Evolutionary conservation across 2,113 vertebrate species (phyloP).

Genomic region (Gopherus evgoodei): DNA sequence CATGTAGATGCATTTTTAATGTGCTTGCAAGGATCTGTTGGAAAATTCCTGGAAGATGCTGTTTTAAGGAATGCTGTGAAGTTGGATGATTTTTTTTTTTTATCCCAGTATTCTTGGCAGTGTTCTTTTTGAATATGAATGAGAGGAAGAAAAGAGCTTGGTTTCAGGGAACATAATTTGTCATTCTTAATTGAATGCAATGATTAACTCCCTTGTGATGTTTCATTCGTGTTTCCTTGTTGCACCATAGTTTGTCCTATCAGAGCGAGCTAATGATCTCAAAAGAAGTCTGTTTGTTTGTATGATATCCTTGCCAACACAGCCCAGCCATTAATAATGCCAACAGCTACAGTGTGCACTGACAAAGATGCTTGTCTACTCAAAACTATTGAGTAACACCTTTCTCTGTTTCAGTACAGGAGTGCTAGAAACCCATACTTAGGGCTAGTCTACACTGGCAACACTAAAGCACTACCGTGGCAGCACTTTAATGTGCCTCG

Average conservation of each 20-base stretch:
- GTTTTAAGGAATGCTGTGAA: background rate
- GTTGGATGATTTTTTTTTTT: background rate
- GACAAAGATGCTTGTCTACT: background rate
- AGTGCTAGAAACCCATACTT: background rate
- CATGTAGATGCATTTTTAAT: background rate
- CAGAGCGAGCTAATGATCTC: background rate
- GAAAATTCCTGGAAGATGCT: background rate
- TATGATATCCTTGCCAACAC: background rate
- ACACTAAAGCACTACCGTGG: no score
- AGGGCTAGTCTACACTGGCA: no score
- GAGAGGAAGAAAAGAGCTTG: background rate
- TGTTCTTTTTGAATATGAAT: background rate
- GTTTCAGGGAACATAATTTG: background rate
- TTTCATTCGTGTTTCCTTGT: background rate
- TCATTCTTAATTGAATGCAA: background rate
- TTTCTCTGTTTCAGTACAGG: background rate
- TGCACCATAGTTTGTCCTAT: background rate
- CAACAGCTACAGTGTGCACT: fast-evolving
- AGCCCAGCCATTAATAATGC: background rate
- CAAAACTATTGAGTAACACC: background rate
- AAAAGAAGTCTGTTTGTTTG: background rate
- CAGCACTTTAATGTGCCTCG: no score
- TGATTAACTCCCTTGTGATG: background rate
- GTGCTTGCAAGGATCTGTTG: background rate
- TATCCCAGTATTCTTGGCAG: background rate